Evolutionary conservation across 2,888 invertebrate genomes (phyloP), one percentile per base, ranked within the genome.

Genomic region (Parnassius mnemosyne): DNA sequence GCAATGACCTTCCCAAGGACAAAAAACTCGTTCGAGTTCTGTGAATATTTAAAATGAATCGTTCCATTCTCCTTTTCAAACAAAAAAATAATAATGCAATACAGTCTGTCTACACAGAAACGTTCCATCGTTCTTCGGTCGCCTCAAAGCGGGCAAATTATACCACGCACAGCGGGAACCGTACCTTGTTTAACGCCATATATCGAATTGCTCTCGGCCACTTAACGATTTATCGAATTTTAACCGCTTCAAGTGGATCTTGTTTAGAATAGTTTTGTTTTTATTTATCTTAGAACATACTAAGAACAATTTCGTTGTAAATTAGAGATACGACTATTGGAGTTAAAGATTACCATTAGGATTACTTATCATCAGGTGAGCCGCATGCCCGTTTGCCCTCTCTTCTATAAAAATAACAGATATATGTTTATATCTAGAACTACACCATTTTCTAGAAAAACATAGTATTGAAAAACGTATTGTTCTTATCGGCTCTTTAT

Each of bases 201-300:
- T 80, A 82, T 80, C 77, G 80, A 80, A 80, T 81, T 81, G 77
- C 78, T 81, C 79, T 77, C 77, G 78, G 80, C 78, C 78, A 77
- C 71, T 76, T 74, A 79, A 78, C 75, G 74, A 80, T 81, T 79
- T 78, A 70, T 75, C 72, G 71, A 73, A 71, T 61, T 67, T 66
- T 70, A 69, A 69, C 68, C 68, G 68, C 66, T 66, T 60, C 69
- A 69, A 68, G 69, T 68, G 69, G 69, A 67, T 60, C 61, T 66
- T 68, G 56, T 67, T 61, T 56, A 60, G 57, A 63, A 65, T 68
- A 65, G 63, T 64, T 63, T 65, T 58, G 56, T 63, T 34, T 34
- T 34, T 34, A 34, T 34, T 34, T 7, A 34, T 34, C 34, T 34
- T 34, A 25, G 25, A 25, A 25, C 3, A 7, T 25, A 7, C 3